Evolutionary conservation across 2,888 invertebrate genomes (phyloP).

Genomic region (Xestia c-nigrum): DNA sequence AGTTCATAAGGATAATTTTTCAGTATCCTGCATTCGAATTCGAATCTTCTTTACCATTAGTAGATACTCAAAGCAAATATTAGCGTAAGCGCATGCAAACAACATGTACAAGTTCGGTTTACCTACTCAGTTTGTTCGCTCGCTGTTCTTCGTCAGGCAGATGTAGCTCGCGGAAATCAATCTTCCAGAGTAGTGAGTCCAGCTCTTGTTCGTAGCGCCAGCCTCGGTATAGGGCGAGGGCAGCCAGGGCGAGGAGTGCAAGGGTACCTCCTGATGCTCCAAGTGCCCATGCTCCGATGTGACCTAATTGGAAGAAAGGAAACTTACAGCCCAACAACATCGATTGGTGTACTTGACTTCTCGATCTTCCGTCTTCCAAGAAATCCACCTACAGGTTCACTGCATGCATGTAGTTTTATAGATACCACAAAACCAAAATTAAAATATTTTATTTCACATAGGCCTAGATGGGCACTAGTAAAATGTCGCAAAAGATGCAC

Average conservation of each 20-base stretch:
- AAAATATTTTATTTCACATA: no score
- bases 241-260: slow-evolving; percentile 93
- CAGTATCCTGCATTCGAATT: background rate
- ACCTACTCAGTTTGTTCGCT: slow-evolving; percentile 90
- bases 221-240: slow-evolving; percentile 95
- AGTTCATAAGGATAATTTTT: background rate
- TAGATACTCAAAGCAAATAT: slow-evolving; percentile 8
- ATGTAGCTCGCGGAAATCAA: slow-evolving; percentile 97
- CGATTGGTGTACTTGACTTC: background rate
- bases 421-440: background rate
- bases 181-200: slow-evolving; percentile 98
- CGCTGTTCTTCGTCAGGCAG: slow-evolving; percentile 89
- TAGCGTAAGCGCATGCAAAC: slow-evolving; percentile 78
- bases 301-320: slow-evolving; percentile 88
- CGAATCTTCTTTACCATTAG: background rate
- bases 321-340: background rate
- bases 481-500: no score
- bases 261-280: slow-evolving; percentile 95
- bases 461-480: no score
- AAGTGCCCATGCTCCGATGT: slow-evolving; percentile 95
- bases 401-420: background rate
- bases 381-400: background rate
- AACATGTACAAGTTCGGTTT: slow-evolving; percentile 86
- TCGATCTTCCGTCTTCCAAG: background rate
- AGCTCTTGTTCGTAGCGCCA: slow-evolving; percentile 98